phyloP scores from a whole-genome alignment of 2,888 invertebrate genomes.

The Brachycybe producta region DNA sequence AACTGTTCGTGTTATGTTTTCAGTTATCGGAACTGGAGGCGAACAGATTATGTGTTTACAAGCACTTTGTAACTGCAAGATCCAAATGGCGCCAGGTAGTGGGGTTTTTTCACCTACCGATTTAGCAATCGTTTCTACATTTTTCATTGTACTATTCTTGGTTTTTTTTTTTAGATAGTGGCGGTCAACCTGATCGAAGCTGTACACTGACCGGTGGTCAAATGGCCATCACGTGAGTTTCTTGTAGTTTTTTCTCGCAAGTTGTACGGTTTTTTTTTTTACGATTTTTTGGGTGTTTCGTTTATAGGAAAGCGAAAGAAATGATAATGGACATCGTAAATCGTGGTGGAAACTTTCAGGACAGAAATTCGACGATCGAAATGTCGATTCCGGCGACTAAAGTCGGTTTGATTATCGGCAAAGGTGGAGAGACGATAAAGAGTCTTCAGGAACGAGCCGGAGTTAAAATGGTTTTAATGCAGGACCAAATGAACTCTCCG shows the following conservation, averaged over 20 bases:
- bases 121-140: not conserved
- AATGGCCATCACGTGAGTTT: constrained; percentile 51
- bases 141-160: not conserved
- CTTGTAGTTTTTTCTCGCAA: not conserved
- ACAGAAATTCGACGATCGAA: constrained; percentile 45
- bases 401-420: constrained; percentile 95
- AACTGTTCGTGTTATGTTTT: constrained; percentile 22
- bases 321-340: constrained; percentile 51
- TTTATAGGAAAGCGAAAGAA: constrained; percentile 69
- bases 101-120: too few species aligned
- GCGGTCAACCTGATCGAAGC: constrained; percentile 62
- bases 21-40: constrained; percentile 90
- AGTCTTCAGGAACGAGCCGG: constrained; percentile 84
- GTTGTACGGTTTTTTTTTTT: not conserved
- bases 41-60: constrained; percentile 91
- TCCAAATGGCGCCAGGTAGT: constrained; percentile 73
- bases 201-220: constrained; percentile 81
- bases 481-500: constrained; percentile 74
- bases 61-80: constrained; percentile 88
- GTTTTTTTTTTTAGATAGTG: constrained; percentile 46
- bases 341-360: constrained; percentile 25
- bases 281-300: constrained; percentile 14
- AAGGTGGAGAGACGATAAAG: constrained; percentile 97
- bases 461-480: constrained; percentile 99
- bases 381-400: constrained; percentile 94